Evolutionary conservation across 2,113 vertebrate species (phyloP).

Genomic region (Nesogale talazaci): DNA sequence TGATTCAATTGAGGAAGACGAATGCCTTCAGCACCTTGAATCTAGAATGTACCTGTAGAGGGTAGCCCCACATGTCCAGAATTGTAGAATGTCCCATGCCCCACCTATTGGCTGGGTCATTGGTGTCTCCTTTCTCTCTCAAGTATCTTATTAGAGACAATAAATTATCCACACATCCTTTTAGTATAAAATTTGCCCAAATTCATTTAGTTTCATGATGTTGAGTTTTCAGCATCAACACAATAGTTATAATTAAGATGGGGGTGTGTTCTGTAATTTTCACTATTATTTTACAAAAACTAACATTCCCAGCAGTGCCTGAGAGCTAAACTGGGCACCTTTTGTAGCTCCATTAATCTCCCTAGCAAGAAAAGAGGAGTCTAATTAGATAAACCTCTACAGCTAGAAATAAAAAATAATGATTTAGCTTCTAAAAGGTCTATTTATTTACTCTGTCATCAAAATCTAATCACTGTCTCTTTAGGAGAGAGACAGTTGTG

Average conservation of each 20-base stretch:
- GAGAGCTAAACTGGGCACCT: not conserved
- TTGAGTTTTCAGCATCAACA: conserved; percentile 42
- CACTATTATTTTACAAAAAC: conserved; percentile 34
- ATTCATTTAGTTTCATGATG: conserved; percentile 44
- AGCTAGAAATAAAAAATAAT: conserved; percentile 56
- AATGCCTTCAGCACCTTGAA: not conserved
- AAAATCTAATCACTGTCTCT: conserved; percentile 67
- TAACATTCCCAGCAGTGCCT: not conserved
- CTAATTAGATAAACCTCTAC: conserved; percentile 66
- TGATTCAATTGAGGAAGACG: not conserved
- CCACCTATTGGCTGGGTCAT: not conserved
- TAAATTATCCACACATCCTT: conserved; percentile 17
- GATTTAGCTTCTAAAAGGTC: conserved; percentile 65
- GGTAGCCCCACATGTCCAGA: not conserved
- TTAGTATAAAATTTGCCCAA: conserved; percentile 10
- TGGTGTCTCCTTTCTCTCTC: not conserved
- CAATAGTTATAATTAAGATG: conserved; percentile 27
- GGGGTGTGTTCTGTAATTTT: conserved; percentile 10
- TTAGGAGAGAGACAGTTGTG: conserved; percentile 62
- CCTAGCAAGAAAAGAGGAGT: conserved; percentile 34
- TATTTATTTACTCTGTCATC: conserved; percentile 57
- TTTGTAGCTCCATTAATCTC: conserved; percentile 50
- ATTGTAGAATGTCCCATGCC: not conserved
- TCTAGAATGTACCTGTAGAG: not conserved
- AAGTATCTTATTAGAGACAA: not conserved